Percentiles rank a stretch among this genome's conserved stretches.
phyloP scores from a whole-genome alignment of 2,113 vertebrate genomes.

The Leucopsar rothschildi region DNA sequence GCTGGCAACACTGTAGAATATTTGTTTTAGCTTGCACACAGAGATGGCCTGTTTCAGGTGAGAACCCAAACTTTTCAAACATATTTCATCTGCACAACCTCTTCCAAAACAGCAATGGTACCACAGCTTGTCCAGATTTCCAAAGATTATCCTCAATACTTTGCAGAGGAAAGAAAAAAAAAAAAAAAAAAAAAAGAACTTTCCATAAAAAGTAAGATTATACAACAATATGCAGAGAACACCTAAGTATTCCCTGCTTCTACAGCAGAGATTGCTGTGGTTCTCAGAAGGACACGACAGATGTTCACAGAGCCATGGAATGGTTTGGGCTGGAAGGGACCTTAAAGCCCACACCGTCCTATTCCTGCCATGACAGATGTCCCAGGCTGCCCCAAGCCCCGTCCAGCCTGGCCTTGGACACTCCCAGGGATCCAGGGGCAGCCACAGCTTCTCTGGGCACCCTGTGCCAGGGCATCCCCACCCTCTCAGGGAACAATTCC shows the following conservation, averaged over 20 bases:
- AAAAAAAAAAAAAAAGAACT: neutral
- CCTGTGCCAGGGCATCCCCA: neutral
- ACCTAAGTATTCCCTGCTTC: neutral
- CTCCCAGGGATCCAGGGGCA: neutral
- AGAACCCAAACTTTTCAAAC: neutral
- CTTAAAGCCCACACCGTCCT: neutral
- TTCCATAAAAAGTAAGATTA: neutral
- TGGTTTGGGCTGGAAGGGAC: neutral
- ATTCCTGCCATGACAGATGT: fast-evolving
- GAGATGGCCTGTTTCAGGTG: neutral
- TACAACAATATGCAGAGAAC: neutral
- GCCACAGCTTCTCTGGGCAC: neutral
- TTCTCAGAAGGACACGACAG: neutral
- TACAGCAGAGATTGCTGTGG: neutral
- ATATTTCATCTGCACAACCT: neutral
- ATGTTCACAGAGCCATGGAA: neutral
- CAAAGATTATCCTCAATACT: neutral
- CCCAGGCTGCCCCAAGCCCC: neutral
- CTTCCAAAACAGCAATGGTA: neutral
- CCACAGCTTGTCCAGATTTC: neutral
- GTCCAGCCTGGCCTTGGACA: neutral
- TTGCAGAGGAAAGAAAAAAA: neutral
- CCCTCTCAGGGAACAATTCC: neutral
- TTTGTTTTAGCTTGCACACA: neutral
- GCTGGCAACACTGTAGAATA: neutral